These are phyloP conservation scores for Heliocidaris erythrogramma DNA, from an alignment of 35 echinoderm and acorn worm species.

Conservation along the genomic window DNA sequence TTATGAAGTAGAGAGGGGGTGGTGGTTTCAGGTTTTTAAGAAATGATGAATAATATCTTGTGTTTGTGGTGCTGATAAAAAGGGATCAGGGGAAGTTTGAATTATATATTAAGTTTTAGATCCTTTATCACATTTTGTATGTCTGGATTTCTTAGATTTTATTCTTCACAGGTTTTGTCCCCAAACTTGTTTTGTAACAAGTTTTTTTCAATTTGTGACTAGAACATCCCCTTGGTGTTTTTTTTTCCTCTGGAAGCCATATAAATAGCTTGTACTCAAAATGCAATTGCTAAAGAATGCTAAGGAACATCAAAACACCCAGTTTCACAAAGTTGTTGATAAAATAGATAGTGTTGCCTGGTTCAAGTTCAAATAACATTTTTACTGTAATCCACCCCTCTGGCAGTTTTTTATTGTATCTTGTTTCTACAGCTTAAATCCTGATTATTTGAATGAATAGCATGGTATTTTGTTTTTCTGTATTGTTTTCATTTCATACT, in stretches of 20 bases:
- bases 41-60: neutral
- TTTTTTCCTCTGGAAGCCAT: neutral
- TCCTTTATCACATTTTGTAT: neutral
- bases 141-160: neutral
- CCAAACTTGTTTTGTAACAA: neutral
- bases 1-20: neutral
- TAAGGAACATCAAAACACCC: neutral
- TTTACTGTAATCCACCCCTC: neutral
- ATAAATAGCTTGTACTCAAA: neutral
- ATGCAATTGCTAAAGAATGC: neutral
- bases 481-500: neutral
- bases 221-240: neutral
- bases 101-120: neutral
- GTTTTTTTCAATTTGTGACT: neutral
- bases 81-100: neutral
- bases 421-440: neutral
- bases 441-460: neutral
- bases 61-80: neutral
- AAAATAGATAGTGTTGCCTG: neutral
- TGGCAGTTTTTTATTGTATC: neutral
- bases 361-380: conserved; percentile 18
- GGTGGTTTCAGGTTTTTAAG: neutral
- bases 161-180: neutral
- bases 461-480: neutral
- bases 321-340: neutral